Evolutionary conservation across 2,888 invertebrate species (phyloP).

Genomic region (Ophion costatus): DNA sequence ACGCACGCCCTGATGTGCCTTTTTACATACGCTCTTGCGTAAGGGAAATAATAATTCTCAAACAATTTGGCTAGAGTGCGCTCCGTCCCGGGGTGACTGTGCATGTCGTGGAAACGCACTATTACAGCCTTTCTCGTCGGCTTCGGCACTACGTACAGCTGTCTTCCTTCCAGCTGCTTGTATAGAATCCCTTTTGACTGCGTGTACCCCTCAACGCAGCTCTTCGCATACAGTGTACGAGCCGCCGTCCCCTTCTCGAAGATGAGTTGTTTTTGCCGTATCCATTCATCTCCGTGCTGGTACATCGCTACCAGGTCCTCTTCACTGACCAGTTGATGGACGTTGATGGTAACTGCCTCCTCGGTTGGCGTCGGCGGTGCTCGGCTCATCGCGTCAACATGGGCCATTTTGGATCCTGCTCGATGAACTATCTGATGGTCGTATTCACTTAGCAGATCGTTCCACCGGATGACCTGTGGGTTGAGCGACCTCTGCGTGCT

Average conservation of each 20-base stretch:
- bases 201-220: background rate
- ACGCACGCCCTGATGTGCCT: slow-evolving; percentile 49
- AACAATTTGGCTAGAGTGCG: background rate
- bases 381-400: slow-evolving; percentile 67
- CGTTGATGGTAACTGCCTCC: too few species aligned
- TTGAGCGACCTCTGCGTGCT: slow-evolving; percentile 25
- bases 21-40: slow-evolving; percentile 3
- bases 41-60: slow-evolving; percentile 37
- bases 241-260: background rate
- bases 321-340: background rate
- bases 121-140: slow-evolving; percentile 7
- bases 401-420: slow-evolving; percentile 64
- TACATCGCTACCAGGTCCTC: slow-evolving; percentile 10
- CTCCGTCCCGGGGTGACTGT: slow-evolving; percentile 14
- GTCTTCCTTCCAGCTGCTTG: background rate
- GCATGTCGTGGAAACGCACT: slow-evolving; percentile 13
- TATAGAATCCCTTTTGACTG: slow-evolving; percentile 12
- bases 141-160: slow-evolving; percentile 17
- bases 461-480: slow-evolving; percentile 38
- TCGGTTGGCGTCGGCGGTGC: slow-evolving; percentile 41
- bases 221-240: background rate
- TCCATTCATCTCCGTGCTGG: slow-evolving; percentile 2
- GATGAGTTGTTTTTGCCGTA: slow-evolving; percentile 7
- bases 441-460: slow-evolving; percentile 31
- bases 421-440: slow-evolving; percentile 64